Evolutionary conservation across 2,888 invertebrate species (phyloP).

Genomic region (Carpatolechia fugitivella): DNA sequence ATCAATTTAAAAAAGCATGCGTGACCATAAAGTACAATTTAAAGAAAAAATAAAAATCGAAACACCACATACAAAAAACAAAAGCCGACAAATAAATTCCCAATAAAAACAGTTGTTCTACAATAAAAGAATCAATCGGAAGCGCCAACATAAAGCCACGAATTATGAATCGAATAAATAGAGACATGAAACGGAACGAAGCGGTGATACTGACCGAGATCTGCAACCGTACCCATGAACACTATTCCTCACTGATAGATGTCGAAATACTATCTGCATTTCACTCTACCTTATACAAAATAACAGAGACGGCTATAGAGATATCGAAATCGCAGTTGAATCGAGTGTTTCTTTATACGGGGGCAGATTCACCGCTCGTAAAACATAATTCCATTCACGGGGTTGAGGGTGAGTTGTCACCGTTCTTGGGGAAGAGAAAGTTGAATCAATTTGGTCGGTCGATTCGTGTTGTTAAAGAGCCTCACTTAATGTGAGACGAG

Average conservation of each 20-base stretch:
- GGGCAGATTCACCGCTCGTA: constrained; percentile 34
- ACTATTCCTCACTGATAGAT: too few species aligned
- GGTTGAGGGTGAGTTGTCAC: not conserved
- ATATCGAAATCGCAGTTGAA: too few species aligned
- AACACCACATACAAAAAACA: not conserved
- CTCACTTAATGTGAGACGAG: not conserved
- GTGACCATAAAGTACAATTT: too few species aligned
- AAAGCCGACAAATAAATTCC: constrained; percentile 1
- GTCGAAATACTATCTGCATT: too few species aligned
- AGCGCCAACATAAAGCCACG: not conserved
- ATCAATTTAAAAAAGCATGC: too few species aligned
- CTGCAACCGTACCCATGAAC: too few species aligned
- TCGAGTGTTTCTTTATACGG: not conserved
- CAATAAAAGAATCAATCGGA: constrained; percentile 11
- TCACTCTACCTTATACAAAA: too few species aligned
- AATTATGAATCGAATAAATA: constrained; percentile 10
- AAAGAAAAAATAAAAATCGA: not conserved
- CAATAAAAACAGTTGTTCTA: not conserved
- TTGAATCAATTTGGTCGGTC: not conserved
- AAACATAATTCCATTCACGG: constrained; percentile 32
- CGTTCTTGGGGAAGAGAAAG: constrained; percentile 26
- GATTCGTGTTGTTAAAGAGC: not conserved
- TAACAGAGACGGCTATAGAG: too few species aligned
- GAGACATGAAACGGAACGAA: constrained; percentile 8
- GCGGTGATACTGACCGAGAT: not conserved